These are phyloP conservation scores for Dorcus parallelipipedus DNA, from an alignment of 2,888 invertebrate genomes.

Conservation along the genomic window DNA sequence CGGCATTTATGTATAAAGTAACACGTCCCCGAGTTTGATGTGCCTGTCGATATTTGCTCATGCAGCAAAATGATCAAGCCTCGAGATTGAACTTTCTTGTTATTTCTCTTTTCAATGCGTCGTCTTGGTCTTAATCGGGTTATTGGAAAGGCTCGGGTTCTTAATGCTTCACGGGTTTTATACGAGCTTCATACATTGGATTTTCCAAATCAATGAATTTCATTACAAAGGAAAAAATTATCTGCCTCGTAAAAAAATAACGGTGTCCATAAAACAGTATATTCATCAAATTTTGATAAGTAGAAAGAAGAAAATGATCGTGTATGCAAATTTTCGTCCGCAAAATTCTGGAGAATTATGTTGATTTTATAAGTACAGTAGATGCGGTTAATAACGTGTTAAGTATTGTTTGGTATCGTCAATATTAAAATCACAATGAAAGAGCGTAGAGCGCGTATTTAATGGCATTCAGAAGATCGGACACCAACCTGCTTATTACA, in stretches of 20 bases:
- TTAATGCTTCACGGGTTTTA: not conserved
- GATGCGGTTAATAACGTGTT: slow-evolving; percentile 6
- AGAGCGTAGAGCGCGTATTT: not conserved
- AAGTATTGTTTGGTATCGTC: slow-evolving; percentile 3
- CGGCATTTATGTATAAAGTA: not conserved
- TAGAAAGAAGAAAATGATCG: no score
- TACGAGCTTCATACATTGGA: not conserved
- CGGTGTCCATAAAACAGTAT: no score
- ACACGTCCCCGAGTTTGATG: not conserved
- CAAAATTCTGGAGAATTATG: not conserved
- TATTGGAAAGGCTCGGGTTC: not conserved
- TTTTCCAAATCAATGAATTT: not conserved
- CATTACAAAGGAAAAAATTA: no score
- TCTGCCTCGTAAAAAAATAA: no score
- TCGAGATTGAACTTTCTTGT: not conserved
- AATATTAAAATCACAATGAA: not conserved
- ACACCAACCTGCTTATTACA: slow-evolving; percentile 8
- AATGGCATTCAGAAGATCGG: slow-evolving; percentile 6
- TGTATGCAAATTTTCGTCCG: no score
- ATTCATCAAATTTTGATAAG: no score
- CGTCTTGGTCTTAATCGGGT: not conserved
- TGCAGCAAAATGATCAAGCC: not conserved
- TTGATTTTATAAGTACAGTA: not conserved
- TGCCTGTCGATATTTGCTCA: not conserved
- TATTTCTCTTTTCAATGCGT: not conserved